Conservation (phyloP, 2,888 invertebrate genomes). For the Julus scanicus region DNA sequence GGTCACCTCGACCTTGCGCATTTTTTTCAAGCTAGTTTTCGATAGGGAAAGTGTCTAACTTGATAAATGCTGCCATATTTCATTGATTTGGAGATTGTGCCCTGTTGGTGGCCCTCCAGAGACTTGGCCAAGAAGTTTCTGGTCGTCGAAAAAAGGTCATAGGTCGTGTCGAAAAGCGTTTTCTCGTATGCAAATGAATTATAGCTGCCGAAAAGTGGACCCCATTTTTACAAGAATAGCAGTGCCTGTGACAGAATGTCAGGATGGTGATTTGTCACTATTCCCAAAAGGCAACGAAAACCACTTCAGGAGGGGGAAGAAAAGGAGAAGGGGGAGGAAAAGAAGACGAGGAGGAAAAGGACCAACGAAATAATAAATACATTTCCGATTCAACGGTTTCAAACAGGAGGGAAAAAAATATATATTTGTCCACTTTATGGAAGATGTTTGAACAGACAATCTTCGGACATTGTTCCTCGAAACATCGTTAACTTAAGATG, state of each 20-base stretch:
- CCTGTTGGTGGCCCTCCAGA: not conserved
- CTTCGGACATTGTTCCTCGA: too few species aligned
- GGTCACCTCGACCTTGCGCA: too few species aligned
- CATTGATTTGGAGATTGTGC: not conserved
- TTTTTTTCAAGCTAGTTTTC: too few species aligned
- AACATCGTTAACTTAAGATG: too few species aligned
- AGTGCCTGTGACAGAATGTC: constrained; percentile 5
- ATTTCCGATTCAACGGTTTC: not conserved
- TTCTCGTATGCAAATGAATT: constrained; percentile 24
- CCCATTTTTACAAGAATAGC: not conserved
- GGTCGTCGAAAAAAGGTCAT: not conserved
- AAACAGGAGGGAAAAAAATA: not conserved
- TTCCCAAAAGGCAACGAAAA: not conserved
- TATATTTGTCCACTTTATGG: not conserved
- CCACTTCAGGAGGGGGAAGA: not conserved
- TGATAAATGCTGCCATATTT: not conserved
- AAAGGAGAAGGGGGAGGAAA: too few species aligned
- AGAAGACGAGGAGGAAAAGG: too few species aligned
- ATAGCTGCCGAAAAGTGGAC: too few species aligned
- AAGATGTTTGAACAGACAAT: not conserved
- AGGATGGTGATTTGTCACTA: not conserved
- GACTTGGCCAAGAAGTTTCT: not conserved
- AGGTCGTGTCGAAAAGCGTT: not conserved
- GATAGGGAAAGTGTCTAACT: too few species aligned
- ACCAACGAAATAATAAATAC: not conserved